Evolutionary conservation across 2,888 invertebrate species (phyloP).

Genomic region (Baccha elongata): DNA sequence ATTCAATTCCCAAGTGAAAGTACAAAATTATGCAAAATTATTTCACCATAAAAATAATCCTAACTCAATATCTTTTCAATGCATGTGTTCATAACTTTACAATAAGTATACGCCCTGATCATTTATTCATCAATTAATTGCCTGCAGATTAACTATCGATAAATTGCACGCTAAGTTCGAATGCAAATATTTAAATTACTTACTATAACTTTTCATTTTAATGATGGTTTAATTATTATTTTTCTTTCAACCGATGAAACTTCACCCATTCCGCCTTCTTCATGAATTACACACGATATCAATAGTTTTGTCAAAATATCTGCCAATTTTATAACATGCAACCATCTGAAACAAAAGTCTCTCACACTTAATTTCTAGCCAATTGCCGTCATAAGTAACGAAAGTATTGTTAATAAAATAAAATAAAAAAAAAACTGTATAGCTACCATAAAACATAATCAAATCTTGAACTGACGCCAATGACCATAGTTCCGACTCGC

Average conservation of each 20-base stretch:
- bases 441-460: not conserved
- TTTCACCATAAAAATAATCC: not conserved
- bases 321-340: conserved; percentile 3
- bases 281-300: conserved; percentile 2
- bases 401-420: conserved; percentile 16
- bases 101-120: not conserved
- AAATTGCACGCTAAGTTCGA: conserved; percentile 12
- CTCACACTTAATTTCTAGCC: conserved; percentile 11
- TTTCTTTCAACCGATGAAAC: not conserved
- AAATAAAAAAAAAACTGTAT: not conserved
- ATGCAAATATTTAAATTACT: conserved; percentile 24
- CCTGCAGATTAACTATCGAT: not conserved
- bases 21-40: not conserved
- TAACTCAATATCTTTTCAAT: not conserved
- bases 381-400: not conserved
- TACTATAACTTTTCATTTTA: conserved; percentile 18
- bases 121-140: conserved; percentile 15
- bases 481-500: not conserved
- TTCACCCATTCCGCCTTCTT: conserved; percentile 3
- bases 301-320: conserved; percentile 25
- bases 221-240: conserved; percentile 3
- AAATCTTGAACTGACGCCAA: not conserved
- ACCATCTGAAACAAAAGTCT: conserved; percentile 13
- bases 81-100: not conserved
- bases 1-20: conserved; percentile 15